Evolutionary conservation across 2,797 vertebrate genomes (phyloP).

Genomic region (Hylomyscus alleni): DNA sequence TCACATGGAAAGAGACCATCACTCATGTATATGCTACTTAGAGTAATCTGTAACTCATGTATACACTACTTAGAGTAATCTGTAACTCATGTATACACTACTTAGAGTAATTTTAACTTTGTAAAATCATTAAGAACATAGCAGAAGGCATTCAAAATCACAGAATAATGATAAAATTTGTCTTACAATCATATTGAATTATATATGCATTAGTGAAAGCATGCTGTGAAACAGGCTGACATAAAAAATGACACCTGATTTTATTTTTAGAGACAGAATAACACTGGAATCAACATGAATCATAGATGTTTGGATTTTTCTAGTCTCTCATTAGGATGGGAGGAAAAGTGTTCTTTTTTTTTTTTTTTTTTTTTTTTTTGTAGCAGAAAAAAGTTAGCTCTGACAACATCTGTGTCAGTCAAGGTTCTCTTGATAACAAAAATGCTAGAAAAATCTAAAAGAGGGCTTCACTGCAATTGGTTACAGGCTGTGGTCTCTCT

Average conservation of each 20-base stretch:
- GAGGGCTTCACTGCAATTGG: background rate
- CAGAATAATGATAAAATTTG: background rate
- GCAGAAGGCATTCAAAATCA: background rate
- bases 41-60: background rate
- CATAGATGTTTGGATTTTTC: background rate
- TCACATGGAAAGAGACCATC: no score
- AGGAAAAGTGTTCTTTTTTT: background rate
- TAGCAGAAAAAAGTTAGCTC: background rate
- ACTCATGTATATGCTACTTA: background rate
- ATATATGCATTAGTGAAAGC: background rate
- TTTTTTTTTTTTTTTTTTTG: background rate
- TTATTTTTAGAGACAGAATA: background rate
- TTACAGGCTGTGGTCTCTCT: background rate
- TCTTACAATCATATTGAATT: no score
- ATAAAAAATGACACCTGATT: background rate
- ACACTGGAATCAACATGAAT: background rate
- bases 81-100: no score
- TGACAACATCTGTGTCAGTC: background rate
- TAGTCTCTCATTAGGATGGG: background rate
- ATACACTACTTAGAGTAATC: background rate
- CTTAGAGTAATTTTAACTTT: background rate
- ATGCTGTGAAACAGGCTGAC: background rate
- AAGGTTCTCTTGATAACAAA: background rate
- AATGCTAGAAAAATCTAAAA: background rate
- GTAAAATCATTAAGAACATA: background rate